phyloP scores from a whole-genome alignment of 2,113 vertebrate genomes.

The Delphinapterus leucas region DNA sequence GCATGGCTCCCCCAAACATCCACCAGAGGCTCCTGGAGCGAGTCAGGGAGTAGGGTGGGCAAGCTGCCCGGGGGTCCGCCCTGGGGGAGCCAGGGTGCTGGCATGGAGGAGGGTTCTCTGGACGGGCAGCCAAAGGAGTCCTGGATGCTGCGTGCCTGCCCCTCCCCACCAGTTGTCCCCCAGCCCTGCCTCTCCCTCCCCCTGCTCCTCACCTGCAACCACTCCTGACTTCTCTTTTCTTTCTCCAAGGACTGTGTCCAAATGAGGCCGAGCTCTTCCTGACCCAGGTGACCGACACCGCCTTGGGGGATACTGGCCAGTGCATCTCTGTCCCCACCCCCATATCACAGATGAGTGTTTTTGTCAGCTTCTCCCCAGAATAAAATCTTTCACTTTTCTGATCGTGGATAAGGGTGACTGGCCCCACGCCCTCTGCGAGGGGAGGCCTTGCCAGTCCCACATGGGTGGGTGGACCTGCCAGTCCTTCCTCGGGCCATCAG shows the following conservation, averaged over 20 bases:
- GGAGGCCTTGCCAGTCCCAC: background rate
- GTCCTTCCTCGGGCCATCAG: background rate
- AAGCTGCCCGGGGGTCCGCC: background rate
- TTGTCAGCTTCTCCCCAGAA: conserved; percentile 13
- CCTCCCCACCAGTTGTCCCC: background rate
- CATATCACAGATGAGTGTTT: conserved; percentile 25
- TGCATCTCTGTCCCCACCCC: background rate
- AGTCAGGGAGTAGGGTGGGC: background rate
- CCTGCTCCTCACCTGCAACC: background rate
- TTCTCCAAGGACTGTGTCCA: conserved; percentile 5
- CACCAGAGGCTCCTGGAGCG: background rate
- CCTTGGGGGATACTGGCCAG: background rate
- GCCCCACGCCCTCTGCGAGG: background rate
- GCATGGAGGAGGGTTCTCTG: background rate
- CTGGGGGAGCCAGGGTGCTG: background rate
- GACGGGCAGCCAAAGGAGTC: rapidly evolving
- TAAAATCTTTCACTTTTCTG: conserved; percentile 42
- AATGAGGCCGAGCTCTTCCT: background rate
- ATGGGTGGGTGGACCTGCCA: background rate
- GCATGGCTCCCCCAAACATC: too few species aligned
- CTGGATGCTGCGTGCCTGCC: background rate
- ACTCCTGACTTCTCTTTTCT: background rate
- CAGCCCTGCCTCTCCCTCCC: background rate
- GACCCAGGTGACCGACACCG: background rate
- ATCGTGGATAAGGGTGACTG: background rate